These are phyloP conservation scores for Drosophila ustulata DNA, from an alignment of 2,888 invertebrate genomes.

Conservation along the genomic window DNA sequence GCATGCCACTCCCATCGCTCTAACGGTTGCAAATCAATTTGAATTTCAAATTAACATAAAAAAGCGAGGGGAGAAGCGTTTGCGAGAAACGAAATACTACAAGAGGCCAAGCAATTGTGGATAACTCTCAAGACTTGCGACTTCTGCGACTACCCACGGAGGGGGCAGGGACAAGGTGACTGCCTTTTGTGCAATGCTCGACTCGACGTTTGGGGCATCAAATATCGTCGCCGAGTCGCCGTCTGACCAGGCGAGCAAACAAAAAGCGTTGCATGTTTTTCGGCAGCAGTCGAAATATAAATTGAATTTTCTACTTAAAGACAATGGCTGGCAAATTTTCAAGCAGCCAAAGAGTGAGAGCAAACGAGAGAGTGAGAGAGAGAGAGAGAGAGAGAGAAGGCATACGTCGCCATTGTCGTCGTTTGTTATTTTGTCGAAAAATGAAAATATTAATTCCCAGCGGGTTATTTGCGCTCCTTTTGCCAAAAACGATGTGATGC, in stretches of 20 bases:
- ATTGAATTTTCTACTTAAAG: slow-evolving; percentile 77
- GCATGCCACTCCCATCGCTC: neutral
- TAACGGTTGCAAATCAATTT: slow-evolving; percentile 68
- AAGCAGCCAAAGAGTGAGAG: slow-evolving; percentile 18
- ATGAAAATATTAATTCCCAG: slow-evolving; percentile 75
- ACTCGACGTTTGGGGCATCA: slow-evolving; percentile 46
- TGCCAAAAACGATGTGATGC: slow-evolving; percentile 14
- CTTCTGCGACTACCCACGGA: slow-evolving; percentile 20
- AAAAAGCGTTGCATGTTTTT: slow-evolving; percentile 51
- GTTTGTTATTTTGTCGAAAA: slow-evolving; percentile 68
- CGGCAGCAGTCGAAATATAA: slow-evolving; percentile 53
- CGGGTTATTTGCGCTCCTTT: slow-evolving; percentile 55
- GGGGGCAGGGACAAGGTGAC: neutral
- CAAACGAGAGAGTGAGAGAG: slow-evolving; percentile 6
- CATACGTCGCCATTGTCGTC: slow-evolving; percentile 43
- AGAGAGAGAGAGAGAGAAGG: neutral
- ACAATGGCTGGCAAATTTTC: slow-evolving; percentile 68
- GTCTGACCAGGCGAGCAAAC: slow-evolving; percentile 33
- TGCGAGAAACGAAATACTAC: slow-evolving; percentile 4
- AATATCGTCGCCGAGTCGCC: slow-evolving; percentile 48
- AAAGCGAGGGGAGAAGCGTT: slow-evolving; percentile 15
- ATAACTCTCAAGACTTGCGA: slow-evolving; percentile 53
- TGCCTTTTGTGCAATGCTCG: slow-evolving; percentile 57
- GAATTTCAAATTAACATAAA: slow-evolving; percentile 71
- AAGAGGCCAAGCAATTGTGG: slow-evolving; percentile 2